Percentiles rank a stretch among this genome's conserved stretches.
These are phyloP conservation scores for Octonoba sinensis DNA, from an alignment of 2,888 invertebrate genomes.

Conservation along the genomic window DNA sequence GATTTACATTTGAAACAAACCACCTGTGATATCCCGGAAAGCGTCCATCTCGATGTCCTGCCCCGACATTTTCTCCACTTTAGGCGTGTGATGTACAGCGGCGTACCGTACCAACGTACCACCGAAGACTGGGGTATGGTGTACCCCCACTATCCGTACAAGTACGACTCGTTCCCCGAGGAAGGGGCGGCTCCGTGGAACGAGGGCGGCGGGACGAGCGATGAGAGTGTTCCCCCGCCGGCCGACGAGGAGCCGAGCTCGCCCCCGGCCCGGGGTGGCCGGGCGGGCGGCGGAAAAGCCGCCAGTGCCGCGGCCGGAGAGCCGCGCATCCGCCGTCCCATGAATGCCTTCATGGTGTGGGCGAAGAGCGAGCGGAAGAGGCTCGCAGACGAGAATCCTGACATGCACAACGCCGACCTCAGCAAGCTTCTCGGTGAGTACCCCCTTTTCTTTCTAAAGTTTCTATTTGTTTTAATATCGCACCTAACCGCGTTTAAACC, in stretches of 20 bases:
- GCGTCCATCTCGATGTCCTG: too few species aligned
- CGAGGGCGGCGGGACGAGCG: conserved; percentile 20
- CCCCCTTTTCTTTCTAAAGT: not conserved
- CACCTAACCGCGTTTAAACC: too few species aligned
- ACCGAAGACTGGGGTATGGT: conserved; percentile 57
- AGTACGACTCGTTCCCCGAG: conserved; percentile 23
- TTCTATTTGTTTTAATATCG: too few species aligned
- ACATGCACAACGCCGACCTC: conserved; percentile 96
- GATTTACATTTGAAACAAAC: too few species aligned
- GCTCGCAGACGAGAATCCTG: conserved; percentile 96
- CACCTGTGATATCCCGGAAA: too few species aligned
- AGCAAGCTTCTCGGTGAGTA: conserved; percentile 97
- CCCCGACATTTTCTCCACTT: not conserved
- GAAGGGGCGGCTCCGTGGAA: not conserved
- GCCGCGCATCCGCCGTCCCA: conserved; percentile 91
- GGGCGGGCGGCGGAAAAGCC: conserved; percentile 35
- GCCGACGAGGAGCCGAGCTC: conserved; percentile 42
- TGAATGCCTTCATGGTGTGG: conserved; percentile 99
- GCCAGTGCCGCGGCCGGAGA: conserved; percentile 73
- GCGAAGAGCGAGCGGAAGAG: conserved; percentile 97
- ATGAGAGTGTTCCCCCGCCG: conserved; percentile 37
- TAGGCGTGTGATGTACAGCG: conserved; percentile 37
- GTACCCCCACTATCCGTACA: conserved; percentile 54
- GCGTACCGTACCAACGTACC: conserved; percentile 28
- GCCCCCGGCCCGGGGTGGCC: conserved; percentile 32